Base-by-base conservation (phyloP, 2,797 vertebrate species). In the Podargus strigoides region DNA sequence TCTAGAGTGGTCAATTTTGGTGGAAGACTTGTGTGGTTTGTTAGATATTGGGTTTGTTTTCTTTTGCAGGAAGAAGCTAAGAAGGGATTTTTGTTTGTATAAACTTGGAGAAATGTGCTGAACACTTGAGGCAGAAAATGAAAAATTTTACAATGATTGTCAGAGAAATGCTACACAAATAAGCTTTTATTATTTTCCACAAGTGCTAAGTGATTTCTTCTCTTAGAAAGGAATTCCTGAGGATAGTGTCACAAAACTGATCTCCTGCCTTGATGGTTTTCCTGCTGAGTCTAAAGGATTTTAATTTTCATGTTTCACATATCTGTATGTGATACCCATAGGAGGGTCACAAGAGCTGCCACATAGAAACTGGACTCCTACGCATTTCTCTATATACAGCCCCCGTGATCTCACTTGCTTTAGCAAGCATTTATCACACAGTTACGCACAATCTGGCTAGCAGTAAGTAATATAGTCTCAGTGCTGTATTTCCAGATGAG, bases 401-500 rank as follows among this genome's bases (percentile, higher is more conserved):
- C 39, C 41, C 32, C 32, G 14, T 6, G 17, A 58, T 22, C 74
- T 30, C 50, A 19, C 39, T n/a, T 28, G 30, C 37, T 91, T 52
- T 52, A 52, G 34, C 42, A 42, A 56, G 26, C 17, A 27, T 23
- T 49, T 56, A 34, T 34, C 24, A 16, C 32, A 46, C 12, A 44
- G 42, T 27, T 14, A 7, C 1, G 4, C 21, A 56, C 27, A 39
- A 4, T 16, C 39, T 21, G 23, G 46, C 55, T 41, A 42, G 49
- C 63, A 30, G 9, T 1, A 22, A 41, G 26, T n/a, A 23, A n/a
- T 17, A 59, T 5, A 34, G 32, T 15, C 52, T 47, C 63, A 42
- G 5, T 3, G 15, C 39, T 0, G 0, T 12, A 28, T 9, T 30
- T 41, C 62, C 67, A 37, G 18, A 50, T 12, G 39, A 60, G n/a